phyloP scores from a whole-genome alignment of 2,888 invertebrate species.

The Sarcophaga subvicina region DNA sequence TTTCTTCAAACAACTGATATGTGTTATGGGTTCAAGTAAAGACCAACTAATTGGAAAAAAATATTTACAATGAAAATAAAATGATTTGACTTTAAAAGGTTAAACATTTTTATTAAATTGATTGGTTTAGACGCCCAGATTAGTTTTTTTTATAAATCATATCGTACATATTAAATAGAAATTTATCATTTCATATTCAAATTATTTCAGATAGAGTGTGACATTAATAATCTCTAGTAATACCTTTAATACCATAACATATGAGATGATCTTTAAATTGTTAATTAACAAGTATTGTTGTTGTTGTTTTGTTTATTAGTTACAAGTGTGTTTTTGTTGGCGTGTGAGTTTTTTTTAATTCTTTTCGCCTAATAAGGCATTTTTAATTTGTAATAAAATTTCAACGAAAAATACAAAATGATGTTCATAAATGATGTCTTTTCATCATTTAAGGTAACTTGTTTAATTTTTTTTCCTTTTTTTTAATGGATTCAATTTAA shows the following conservation, averaged over 20 bases:
- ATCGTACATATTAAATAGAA: no score
- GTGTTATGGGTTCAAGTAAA: background rate
- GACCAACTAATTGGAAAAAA: background rate
- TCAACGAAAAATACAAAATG: background rate
- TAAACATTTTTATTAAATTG: background rate
- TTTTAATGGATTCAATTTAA: background rate
- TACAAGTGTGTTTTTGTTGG: no score
- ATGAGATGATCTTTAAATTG: background rate
- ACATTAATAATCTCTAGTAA: conserved; percentile 23
- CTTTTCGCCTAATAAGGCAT: conserved; percentile 28
- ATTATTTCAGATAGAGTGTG: background rate
- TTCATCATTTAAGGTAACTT: conserved; percentile 46
- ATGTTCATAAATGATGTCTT: background rate
- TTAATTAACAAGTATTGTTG: background rate
- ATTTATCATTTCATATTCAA: conserved; percentile 13
- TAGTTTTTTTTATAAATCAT: no score
- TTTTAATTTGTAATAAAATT: conserved; percentile 55
- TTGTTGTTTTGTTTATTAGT: no score
- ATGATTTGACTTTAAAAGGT: background rate
- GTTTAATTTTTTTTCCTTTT: background rate
- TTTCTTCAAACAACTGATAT: background rate
- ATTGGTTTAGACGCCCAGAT: no score
- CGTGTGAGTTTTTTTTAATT: background rate
- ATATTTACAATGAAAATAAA: background rate
- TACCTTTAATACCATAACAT: conserved; percentile 14